Base-by-base conservation (phyloP, 1,140 invertebrate species). In the Megalonaias nervosa region DNA sequence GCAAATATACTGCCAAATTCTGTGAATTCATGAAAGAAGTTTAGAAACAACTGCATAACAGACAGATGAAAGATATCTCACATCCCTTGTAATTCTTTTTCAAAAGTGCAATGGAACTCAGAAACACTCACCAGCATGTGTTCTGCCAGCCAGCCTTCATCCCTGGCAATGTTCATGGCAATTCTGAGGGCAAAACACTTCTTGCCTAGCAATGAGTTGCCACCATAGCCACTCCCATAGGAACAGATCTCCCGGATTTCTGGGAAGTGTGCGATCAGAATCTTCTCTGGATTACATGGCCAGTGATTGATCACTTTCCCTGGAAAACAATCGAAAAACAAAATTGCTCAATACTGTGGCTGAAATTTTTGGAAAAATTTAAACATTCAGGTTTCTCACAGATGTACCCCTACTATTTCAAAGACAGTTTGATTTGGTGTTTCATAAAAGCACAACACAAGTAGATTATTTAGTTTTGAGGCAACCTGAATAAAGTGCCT, bases 181-280 rank as follows among this genome's bases (percentile, higher is more conserved):
- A 99, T 95, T 80, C 99, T 93, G 1, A 99, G 93, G 16, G 99
- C 98, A 87, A 99, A 98, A 88, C 99, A 99, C 90, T 99, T 99
- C 91, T 99, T 99, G 13, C 98, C 99, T 65, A 99, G 91, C 21
- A 99, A 91, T 21, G 97, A 99, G 92, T 99, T 99, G 3, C 99
- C 99, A 62, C 98, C 98, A 87, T 99, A 99, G 9, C 97, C 97
- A 82, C 96, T 97, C 1, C 98, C 98, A 86, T 96, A 99, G 1
- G 96, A 98, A 58, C 95, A 94, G 72, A 99, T 97, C 88, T 96
- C 95, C 84, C 95, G 94, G n/a, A 92, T 92, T 67, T 93, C 91
- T 0, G 95, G 95, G 82, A 93, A 93, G 79, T 91, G 92, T 81
- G 89, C 84, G 56, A 91, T 88, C 57, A 91, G 79, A 15, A 89